Percentiles rank a stretch among this genome's conserved stretches.
These are phyloP conservation scores for Zaprionus inermis DNA, from an alignment of 1,140 invertebrate genomes.

Conservation along the genomic window DNA sequence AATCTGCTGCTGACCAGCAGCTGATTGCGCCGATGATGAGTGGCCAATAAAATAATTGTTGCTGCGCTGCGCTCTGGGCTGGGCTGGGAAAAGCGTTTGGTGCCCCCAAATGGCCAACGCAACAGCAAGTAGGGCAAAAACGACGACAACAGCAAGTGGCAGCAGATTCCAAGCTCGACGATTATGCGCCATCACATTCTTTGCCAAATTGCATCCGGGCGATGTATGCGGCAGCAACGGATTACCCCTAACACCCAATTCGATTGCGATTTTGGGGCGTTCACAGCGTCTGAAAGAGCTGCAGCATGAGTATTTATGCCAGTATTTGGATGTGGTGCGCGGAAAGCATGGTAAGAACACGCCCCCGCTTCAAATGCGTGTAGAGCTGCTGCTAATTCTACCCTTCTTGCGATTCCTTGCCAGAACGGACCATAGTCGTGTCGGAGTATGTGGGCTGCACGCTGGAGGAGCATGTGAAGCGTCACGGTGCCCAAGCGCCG, in stretches of 20 bases:
- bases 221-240: slow-evolving; percentile 98
- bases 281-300: slow-evolving; percentile 93
- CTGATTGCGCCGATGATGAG: slow-evolving; percentile 30
- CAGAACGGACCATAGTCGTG: slow-evolving; percentile 95
- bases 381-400: not conserved
- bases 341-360: slow-evolving; percentile 94
- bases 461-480: slow-evolving; percentile 83
- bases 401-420: not conserved
- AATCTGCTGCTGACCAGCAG: slow-evolving; percentile 12
- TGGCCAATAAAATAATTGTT: slow-evolving; percentile 41
- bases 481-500: slow-evolving; percentile 83
- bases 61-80: slow-evolving; percentile 21
- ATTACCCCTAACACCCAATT: slow-evolving; percentile 97
- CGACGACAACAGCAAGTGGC: slow-evolving; percentile 5
- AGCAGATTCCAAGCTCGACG: slow-evolving; percentile 56
- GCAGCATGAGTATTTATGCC: slow-evolving; percentile 92
- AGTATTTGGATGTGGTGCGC: slow-evolving; percentile 95
- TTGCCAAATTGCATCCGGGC: slow-evolving; percentile 94
- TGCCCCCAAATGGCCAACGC: slow-evolving; percentile 40
- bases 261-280: slow-evolving; percentile 95
- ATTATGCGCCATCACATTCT: slow-evolving; percentile 94
- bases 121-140: slow-evolving; percentile 16
- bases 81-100: slow-evolving; percentile 6
- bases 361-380: not conserved
- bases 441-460: slow-evolving; percentile 93